Evolutionary conservation across 2,113 vertebrate species (phyloP), one percentile per base, ranked within the genome.

Genomic region (Petrocephalus zakoni): DNA sequence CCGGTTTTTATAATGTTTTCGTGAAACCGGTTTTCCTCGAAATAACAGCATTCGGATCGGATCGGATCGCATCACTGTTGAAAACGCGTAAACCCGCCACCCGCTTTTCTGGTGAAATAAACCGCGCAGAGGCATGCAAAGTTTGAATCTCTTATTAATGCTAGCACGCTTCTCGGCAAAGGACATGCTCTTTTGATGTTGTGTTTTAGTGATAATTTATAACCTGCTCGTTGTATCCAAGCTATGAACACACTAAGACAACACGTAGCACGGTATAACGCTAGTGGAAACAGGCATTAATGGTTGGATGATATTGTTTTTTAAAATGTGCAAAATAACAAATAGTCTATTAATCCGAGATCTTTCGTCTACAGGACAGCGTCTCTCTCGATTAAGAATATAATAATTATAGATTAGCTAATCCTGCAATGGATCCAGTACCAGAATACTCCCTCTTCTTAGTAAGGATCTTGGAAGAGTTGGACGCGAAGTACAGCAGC

Each of bases 391-490:
- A 85, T 82, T 81, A 89, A 91, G 81, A 90, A 85, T 52, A 89
- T 88, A 92, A 92, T 22, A 89, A 83, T 72, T 34, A 52, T 72
- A 89, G 61, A 82, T 81, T 21, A 52, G 72, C 61, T 88, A 82
- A 84, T 53, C 37, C 53, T 92, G 88, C 83, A 92, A 99, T 99
- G 98, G 97, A 98, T 90, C 92, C 94, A 75, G 93, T 58, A 17
- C 97, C 96, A 89, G 97, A 99, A 25, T 93, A 96, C 1, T 96
- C 97, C 0, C 91, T 97, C 88, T 97, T 98, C 92, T 95, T 99
- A 90, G 94, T 96, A 87, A 96, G 96, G 93, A 96, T 99, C 90
- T 47, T 98, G 93, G 97, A 98, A 90, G 98, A 99, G 88, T 91
- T 99, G 92, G 97, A 98, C 92, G 95, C 95, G 0, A 97, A 97